phyloP scores from a whole-genome alignment of 2,888 invertebrate species.

The Drosophila subquinaria region DNA sequence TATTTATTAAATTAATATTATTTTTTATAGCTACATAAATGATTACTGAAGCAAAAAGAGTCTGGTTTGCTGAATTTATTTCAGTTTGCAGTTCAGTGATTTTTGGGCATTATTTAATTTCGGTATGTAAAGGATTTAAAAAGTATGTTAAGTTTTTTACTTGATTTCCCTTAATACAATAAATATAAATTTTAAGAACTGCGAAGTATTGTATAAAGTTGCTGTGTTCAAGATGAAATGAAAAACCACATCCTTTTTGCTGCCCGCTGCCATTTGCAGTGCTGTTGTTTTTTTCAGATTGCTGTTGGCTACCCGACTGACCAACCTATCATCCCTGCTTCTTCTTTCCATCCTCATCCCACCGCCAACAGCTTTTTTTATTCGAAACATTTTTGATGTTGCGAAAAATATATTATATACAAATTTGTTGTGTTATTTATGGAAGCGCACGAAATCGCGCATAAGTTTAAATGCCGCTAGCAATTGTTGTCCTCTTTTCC shows the following conservation, averaged over 20 bases:
- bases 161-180: neutral
- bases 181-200: constrained; percentile 1
- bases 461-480: constrained; percentile 36
- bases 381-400: constrained; percentile 30
- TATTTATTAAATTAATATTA: neutral
- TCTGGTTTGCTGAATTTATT: neutral
- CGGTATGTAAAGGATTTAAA: neutral
- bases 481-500: constrained; percentile 10
- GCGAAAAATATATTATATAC: constrained; percentile 26
- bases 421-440: constrained; percentile 34
- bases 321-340: neutral
- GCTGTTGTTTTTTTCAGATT: constrained; percentile 12
- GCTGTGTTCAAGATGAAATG: constrained; percentile 6
- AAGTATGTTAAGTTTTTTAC: neutral
- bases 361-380: constrained; percentile 16
- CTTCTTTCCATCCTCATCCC: neutral
- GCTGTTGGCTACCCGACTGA: constrained; percentile 14
- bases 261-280: constrained; percentile 11
- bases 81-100: neutral
- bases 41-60: neutral
- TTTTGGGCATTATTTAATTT: neutral
- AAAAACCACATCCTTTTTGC: constrained; percentile 12
- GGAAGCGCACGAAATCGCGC: constrained; percentile 34
- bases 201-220: neutral
- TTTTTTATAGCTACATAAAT: neutral